Percentiles rank a stretch among this genome's conserved stretches.
Evolutionary conservation across 1,140 invertebrate genomes (phyloP).

Genomic region (Apis cerana): DNA sequence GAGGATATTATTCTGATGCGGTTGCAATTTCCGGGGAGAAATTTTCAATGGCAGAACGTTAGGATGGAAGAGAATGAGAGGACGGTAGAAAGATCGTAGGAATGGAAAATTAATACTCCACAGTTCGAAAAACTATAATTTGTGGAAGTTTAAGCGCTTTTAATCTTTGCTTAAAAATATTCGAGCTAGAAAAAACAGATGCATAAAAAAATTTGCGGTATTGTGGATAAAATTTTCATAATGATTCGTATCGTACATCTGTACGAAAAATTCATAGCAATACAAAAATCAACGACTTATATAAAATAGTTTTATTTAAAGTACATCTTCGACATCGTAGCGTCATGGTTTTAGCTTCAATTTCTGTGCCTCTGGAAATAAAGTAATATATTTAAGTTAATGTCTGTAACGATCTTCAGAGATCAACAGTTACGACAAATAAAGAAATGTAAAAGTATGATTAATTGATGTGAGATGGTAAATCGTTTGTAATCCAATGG

Average conservation of each 20-base stretch:
- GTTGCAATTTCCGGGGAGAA: slow-evolving; percentile 8
- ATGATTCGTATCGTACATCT: too few relatives aligned
- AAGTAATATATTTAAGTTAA: not conserved
- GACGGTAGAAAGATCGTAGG: not conserved
- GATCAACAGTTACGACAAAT: not conserved
- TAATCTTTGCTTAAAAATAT: too few relatives aligned
- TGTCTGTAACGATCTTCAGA: not conserved
- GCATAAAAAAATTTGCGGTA: too few relatives aligned
- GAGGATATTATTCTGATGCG: slow-evolving; percentile 2
- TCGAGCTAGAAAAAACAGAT: too few relatives aligned
- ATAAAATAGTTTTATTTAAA: too few relatives aligned
- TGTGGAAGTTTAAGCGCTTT: not conserved
- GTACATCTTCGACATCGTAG: too few relatives aligned
- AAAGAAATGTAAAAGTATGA: not conserved
- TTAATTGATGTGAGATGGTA: not conserved
- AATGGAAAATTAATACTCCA: slow-evolving; percentile 1
- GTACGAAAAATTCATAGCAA: too few relatives aligned
- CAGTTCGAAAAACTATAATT: not conserved
- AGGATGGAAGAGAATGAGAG: not conserved
- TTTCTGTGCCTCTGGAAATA: not conserved
- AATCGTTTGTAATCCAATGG: not conserved
- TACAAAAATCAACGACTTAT: too few relatives aligned
- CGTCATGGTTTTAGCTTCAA: too few relatives aligned
- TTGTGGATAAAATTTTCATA: too few relatives aligned
- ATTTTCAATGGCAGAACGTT: slow-evolving; percentile 3